Evolutionary conservation across 2,113 vertebrate genomes (phyloP).

Genomic region (Actenoides lindsayi): DNA sequence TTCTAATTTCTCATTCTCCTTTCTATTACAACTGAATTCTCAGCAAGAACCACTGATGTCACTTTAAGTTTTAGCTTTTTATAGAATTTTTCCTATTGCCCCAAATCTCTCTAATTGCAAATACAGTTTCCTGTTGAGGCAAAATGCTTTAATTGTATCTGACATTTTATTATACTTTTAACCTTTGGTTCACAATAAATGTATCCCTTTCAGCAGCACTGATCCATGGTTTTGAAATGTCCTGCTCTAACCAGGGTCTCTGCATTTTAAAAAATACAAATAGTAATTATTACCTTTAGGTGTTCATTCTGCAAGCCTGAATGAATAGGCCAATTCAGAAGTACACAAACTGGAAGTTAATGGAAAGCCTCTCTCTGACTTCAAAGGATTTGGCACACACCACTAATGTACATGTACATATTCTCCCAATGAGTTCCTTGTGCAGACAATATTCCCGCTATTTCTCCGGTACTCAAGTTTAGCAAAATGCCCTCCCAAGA

Average conservation of each 20-base stretch:
- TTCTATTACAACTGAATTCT: not conserved
- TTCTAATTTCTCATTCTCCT: not conserved
- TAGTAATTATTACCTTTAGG: not conserved
- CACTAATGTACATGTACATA: not conserved
- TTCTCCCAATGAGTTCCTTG: not conserved
- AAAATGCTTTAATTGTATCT: not conserved
- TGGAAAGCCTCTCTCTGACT: not conserved
- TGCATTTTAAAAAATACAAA: not conserved
- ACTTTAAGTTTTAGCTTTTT: not conserved
- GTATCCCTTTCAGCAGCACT: not conserved
- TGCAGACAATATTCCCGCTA: rapidly evolving
- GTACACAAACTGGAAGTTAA: not conserved
- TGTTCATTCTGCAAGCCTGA: not conserved
- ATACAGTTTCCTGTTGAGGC: not conserved
- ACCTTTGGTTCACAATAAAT: not conserved
- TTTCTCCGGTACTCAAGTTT: not conserved
- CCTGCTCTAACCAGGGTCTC: not conserved
- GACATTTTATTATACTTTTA: not conserved
- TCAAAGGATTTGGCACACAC: not conserved
- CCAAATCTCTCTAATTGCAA: not conserved
- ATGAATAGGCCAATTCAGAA: not conserved
- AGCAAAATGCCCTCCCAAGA: not conserved
- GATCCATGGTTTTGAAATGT: not conserved
- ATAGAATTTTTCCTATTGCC: not conserved
- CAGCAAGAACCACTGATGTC: not conserved